phyloP scores from a whole-genome alignment of 2,888 invertebrate genomes.

The Andrena flavipes region DNA sequence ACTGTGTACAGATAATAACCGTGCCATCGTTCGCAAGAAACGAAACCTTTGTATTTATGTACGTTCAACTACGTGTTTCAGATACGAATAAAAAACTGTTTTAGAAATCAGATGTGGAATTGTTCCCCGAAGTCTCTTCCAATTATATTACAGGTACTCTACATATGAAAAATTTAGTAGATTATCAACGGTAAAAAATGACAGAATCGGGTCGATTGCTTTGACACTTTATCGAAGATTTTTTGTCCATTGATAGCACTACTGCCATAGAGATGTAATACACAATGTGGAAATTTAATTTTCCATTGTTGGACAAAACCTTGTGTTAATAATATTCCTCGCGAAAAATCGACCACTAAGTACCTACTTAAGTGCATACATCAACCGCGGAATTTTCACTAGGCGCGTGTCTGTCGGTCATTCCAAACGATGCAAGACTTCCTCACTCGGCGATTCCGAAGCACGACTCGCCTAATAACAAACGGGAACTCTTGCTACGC shows the following conservation, averaged over 20 bases:
- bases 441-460: constrained; percentile 8
- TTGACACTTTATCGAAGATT: too few relatives aligned
- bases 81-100: constrained; percentile 9
- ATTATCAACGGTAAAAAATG: too few relatives aligned
- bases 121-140: not conserved
- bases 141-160: too few relatives aligned
- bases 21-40: constrained; percentile 37
- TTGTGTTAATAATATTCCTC: not conserved
- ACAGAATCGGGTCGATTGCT: too few relatives aligned
- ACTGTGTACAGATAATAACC: constrained; percentile 12
- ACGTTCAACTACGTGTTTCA: not conserved
- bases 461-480: constrained; percentile 4
- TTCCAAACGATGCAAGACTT: constrained; percentile 15
- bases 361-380: not conserved
- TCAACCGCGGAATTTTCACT: not conserved
- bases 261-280: too few relatives aligned
- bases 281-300: too few relatives aligned
- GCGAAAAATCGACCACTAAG: not conserved
- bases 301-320: too few relatives aligned
- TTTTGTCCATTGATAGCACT: too few relatives aligned
- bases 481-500: not conserved
- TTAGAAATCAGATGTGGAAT: not conserved
- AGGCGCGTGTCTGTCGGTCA: not conserved
- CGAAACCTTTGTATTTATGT: not conserved
- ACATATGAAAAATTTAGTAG: too few relatives aligned